Evolutionary conservation across 2,797 vertebrate species (phyloP), one percentile per base, ranked within the genome.

Genomic region (Anguilla pacifica): DNA sequence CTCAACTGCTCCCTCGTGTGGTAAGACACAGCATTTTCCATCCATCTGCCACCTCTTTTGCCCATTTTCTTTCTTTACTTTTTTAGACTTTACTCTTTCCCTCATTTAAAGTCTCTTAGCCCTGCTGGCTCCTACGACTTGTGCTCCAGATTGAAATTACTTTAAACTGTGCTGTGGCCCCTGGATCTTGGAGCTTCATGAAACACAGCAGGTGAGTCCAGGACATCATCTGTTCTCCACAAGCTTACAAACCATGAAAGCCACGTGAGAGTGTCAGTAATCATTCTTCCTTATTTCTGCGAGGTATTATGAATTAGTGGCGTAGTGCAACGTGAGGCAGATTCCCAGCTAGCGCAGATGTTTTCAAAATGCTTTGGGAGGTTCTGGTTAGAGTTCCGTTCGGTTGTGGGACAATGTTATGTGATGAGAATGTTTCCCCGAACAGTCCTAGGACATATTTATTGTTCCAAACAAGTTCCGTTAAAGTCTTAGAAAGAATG

Each of bases 181-280:
- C 72, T 79, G 59, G 70, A 35, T 81, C 57, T 59, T 53, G 31
- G 77, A 88, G 39, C 89, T 89, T 4, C 81, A 0, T 84, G 83
- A 91, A 90, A 89, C 85, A 86, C 88, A 87, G 91, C 92, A 92
- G 91, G 91, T 94, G 93, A 93, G 91, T 87, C 84, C 87, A 87
- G 90, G 86, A 89, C 87, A 85, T 84, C 72, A 49, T 59, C 51
- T 55, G 55, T 70, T 61, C 86, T 61, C 31, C 57, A 70, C 74
- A 81, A 46, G n/a, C 67, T 19, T 51, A 86, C 74, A 59, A 46
- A 79, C 77, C 59, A 15, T 67, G 11, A 67, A 67, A 83, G 39
- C 86, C 39, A 13, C 57, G 22, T 25, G 31, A 57, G 70, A 35
- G 31, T 57, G 46, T 59, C 55, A 31, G 1, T 39, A 64, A 61